Percentiles rank a stretch among this genome's conserved stretches.
Evolutionary conservation across 2,113 vertebrate species (phyloP).

Genomic region (Urocolius indicus): DNA sequence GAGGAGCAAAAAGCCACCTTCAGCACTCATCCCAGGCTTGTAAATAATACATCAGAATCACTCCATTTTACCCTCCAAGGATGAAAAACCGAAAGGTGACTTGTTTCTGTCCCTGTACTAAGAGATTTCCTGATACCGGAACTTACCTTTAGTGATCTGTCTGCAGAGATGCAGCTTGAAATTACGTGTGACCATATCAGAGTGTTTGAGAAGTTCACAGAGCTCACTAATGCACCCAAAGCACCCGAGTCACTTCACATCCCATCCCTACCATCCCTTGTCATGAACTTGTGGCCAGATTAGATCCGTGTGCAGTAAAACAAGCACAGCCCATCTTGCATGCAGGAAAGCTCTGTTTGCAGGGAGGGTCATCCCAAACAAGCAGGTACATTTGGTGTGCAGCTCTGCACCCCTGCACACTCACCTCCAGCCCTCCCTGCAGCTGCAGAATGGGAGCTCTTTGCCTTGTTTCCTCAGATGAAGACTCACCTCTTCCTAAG

Average conservation of each 20-base stretch:
- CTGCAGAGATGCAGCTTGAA: not conserved
- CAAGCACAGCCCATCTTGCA: not conserved
- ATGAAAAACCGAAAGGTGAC: not conserved
- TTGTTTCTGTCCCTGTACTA: not conserved
- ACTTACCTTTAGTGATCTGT: not conserved
- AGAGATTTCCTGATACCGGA: not conserved
- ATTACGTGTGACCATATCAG: accelerated
- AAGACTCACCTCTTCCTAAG: not conserved
- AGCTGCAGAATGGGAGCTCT: not conserved
- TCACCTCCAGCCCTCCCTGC: not conserved
- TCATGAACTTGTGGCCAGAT: not conserved
- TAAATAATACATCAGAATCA: not conserved
- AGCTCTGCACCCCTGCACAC: not conserved
- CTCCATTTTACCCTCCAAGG: not conserved
- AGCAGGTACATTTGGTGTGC: not conserved
- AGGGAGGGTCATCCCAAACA: not conserved
- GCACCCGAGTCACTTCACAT: not conserved
- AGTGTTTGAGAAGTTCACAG: not conserved
- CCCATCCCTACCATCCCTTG: too few species aligned
- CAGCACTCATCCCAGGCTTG: not conserved
- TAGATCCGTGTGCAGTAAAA: not conserved
- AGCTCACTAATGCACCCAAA: not conserved
- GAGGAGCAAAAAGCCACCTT: not conserved
- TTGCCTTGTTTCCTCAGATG: too few species aligned
- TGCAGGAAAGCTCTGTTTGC: not conserved